These are phyloP conservation scores for Oscheius sp. DNA, from an alignment of 2,888 invertebrate species.

Conservation along the genomic window DNA sequence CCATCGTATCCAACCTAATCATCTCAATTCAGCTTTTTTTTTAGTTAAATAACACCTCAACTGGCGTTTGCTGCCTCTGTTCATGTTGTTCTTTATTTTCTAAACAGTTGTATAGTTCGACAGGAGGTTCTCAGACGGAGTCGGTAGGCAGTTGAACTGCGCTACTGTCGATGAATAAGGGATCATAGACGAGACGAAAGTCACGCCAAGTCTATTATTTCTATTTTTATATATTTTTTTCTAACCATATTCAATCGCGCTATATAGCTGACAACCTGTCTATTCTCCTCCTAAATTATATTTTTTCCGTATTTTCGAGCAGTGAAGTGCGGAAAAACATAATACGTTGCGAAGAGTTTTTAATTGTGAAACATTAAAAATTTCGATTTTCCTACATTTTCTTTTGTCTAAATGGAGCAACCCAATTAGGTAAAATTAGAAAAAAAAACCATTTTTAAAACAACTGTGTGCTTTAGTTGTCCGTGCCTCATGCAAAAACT, in stretches of 20 bases:
- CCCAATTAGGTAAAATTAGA: too few relatives aligned
- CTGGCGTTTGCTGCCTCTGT: background rate
- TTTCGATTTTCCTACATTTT: too few relatives aligned
- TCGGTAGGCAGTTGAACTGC: background rate
- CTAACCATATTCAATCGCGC: conserved; percentile 1
- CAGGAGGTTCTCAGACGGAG: background rate
- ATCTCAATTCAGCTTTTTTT: too few relatives aligned
- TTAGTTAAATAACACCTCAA: background rate
- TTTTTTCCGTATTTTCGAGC: too few relatives aligned
- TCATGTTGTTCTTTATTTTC: background rate
- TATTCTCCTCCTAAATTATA: background rate
- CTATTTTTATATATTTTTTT: too few relatives aligned
- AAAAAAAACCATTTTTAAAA: too few relatives aligned
- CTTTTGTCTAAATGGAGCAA: too few relatives aligned
- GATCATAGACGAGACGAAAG: background rate
- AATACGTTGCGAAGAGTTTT: too few relatives aligned
- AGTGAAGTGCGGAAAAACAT: too few relatives aligned
- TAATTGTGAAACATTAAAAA: too few relatives aligned
- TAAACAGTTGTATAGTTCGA: background rate
- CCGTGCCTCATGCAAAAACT: too few relatives aligned
- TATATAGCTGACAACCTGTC: conserved; percentile 7
- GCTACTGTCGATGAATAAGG: background rate
- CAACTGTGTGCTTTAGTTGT: too few relatives aligned
- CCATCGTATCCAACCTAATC: conserved; percentile 12
- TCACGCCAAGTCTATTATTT: background rate